A percentile compares a stretch with the other conserved stretches of the same genome.
phyloP scores from a whole-genome alignment of 2,113 vertebrate species.

The Baryphthengus martii region DNA sequence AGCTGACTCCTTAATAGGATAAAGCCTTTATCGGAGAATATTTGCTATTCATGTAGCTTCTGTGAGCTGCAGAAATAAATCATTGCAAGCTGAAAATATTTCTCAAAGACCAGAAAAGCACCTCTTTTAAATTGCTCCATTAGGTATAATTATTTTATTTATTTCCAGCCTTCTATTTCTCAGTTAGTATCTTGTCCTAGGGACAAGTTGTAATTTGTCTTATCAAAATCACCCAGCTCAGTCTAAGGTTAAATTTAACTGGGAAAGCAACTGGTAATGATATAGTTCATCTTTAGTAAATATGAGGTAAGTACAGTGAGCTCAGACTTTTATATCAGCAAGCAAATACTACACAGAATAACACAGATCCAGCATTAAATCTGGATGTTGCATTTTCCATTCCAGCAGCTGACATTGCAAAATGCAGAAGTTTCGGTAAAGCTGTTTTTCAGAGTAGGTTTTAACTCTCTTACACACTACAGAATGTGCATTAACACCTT shows the following conservation, averaged over 20 bases:
- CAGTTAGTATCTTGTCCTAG: background rate
- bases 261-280: background rate
- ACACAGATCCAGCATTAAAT: background rate
- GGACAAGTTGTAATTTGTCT: constrained; percentile 12
- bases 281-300: constrained; percentile 32
- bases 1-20: constrained; percentile 26
- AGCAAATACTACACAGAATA: background rate
- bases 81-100: constrained; percentile 33
- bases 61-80: constrained; percentile 29
- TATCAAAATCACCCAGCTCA: constrained; percentile 23
- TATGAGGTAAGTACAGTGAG: background rate
- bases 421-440: background rate
- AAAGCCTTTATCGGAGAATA: constrained; percentile 1
- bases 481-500: background rate
- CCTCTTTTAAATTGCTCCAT: constrained; percentile 16
- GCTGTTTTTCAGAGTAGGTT: constrained; percentile 10
- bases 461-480: background rate
- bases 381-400: background rate
- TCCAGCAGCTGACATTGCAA: background rate
- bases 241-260: background rate
- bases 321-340: background rate
- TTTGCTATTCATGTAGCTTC: constrained; percentile 34
- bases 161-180: constrained; percentile 25
- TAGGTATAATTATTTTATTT: constrained; percentile 38
- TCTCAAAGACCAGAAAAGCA: constrained; percentile 54